Conservation (phyloP, 2,888 invertebrate species). For the Caradrina kadenii region DNA sequence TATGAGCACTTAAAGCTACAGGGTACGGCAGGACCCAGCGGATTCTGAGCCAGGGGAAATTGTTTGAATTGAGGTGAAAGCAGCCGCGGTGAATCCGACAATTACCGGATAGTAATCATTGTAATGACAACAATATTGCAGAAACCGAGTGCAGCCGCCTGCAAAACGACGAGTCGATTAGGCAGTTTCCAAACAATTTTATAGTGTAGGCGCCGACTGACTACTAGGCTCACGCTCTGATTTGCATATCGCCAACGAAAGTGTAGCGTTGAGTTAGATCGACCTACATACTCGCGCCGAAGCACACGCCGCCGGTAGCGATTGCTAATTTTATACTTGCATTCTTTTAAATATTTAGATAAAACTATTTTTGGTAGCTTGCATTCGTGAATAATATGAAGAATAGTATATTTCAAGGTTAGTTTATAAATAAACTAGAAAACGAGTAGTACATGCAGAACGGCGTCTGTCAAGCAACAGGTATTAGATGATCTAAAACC, state of each 20-base stretch:
- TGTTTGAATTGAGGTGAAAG: constrained; percentile 82
- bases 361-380: constrained; percentile 12
- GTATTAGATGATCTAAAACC: constrained; percentile 76
- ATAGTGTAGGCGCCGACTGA: constrained; percentile 72
- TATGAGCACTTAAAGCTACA: constrained; percentile 58
- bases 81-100: constrained; percentile 72
- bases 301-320: constrained; percentile 47
- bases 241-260: constrained; percentile 87
- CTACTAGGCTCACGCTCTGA: constrained; percentile 82
- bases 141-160: constrained; percentile 71
- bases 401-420: constrained; percentile 63
- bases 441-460: constrained; percentile 75
- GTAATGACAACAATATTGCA: constrained; percentile 77
- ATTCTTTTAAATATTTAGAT: constrained; percentile 33
- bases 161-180: constrained; percentile 68
- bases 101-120: constrained; percentile 76
- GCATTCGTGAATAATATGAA: constrained; percentile 43
- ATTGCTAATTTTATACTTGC: constrained; percentile 48
- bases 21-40: constrained; percentile 68
- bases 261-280: constrained; percentile 81
- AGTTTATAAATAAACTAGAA: constrained; percentile 70
- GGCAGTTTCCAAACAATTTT: constrained; percentile 73
- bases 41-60: constrained; percentile 74
- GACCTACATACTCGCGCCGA: constrained; percentile 72
- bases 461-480: constrained; percentile 63